Evolutionary conservation across 2,113 vertebrate genomes (phyloP).

Genomic region (Pangasianodon hypophthalmus): DNA sequence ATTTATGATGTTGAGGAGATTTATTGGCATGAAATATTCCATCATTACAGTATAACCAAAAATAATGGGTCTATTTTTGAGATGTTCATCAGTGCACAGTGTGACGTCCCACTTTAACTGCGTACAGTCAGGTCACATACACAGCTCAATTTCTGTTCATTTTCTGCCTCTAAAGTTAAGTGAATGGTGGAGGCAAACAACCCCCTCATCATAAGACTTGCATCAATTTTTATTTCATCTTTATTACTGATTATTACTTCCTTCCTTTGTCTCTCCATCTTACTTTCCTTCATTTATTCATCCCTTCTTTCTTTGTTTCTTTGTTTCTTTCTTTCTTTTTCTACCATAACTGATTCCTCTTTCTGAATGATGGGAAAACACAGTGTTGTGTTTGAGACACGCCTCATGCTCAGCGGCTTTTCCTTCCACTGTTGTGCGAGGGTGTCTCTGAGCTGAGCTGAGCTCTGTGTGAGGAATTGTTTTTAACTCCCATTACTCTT

Average conservation of each 20-base stretch:
- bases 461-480: conserved; percentile 35
- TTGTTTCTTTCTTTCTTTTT: neutral
- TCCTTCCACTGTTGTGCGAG: conserved; percentile 16
- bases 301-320: neutral
- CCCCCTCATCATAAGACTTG: neutral
- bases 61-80: neutral
- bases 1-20: neutral
- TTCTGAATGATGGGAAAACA: neutral
- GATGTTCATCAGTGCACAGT: neutral
- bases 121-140: neutral
- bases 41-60: neutral
- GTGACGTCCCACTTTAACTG: neutral
- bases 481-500: conserved; percentile 49
- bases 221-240: neutral
- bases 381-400: neutral
- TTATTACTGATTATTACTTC: neutral
- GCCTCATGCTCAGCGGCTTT: neutral
- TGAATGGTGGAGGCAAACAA: neutral
- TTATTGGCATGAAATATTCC: neutral
- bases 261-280: neutral
- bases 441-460: neutral
- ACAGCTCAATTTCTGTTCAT: neutral
- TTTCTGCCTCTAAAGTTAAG: neutral
- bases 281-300: neutral
- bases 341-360: neutral